phyloP scores from a whole-genome alignment of 1,140 invertebrate genomes.

The Lordiphosa mommai region DNA sequence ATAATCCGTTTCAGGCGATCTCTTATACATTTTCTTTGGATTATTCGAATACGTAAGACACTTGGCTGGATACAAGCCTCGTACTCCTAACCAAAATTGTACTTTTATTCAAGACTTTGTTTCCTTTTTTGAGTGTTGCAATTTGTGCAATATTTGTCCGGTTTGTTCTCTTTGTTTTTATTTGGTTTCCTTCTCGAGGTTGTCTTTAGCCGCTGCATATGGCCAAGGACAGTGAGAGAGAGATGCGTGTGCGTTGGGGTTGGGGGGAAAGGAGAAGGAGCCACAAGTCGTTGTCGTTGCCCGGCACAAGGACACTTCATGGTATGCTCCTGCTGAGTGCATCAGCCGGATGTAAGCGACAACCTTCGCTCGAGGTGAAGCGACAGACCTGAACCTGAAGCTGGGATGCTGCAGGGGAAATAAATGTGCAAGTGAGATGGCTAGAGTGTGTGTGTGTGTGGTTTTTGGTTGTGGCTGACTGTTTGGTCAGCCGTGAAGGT shows the following conservation, averaged over 20 bases:
- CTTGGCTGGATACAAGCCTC: too few relatives aligned
- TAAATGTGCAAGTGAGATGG: background rate
- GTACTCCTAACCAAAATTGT: too few relatives aligned
- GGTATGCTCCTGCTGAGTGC: conserved; percentile 6
- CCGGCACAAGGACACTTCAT: conserved; percentile 47
- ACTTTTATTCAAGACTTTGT: background rate
- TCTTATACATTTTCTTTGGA: too few relatives aligned
- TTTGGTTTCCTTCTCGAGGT: conserved; percentile 41
- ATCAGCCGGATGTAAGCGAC: conserved; percentile 22
- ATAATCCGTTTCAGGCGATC: too few relatives aligned
- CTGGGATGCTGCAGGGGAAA: conserved; percentile 7
- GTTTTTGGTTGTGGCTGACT: conserved; percentile 20
- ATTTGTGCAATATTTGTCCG: conserved; percentile 38
- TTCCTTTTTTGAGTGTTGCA: conserved; percentile 18
- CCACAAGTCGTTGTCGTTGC: conserved; percentile 48
- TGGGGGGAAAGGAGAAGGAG: conserved; percentile 17
- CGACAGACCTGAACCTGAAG: conserved; percentile 42
- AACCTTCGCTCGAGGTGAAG: conserved; percentile 49
- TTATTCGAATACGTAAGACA: too few relatives aligned
- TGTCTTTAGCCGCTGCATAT: conserved; percentile 41
- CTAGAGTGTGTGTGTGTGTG: conserved; percentile 2
- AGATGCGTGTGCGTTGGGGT: conserved; percentile 6
- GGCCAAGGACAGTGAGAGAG: conserved; percentile 40
- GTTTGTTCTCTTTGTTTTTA: conserved; percentile 2
- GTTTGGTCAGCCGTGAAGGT: conserved; percentile 22